phyloP scores from a whole-genome alignment of 2,113 vertebrate species.

The Cinclus mexicanus region DNA sequence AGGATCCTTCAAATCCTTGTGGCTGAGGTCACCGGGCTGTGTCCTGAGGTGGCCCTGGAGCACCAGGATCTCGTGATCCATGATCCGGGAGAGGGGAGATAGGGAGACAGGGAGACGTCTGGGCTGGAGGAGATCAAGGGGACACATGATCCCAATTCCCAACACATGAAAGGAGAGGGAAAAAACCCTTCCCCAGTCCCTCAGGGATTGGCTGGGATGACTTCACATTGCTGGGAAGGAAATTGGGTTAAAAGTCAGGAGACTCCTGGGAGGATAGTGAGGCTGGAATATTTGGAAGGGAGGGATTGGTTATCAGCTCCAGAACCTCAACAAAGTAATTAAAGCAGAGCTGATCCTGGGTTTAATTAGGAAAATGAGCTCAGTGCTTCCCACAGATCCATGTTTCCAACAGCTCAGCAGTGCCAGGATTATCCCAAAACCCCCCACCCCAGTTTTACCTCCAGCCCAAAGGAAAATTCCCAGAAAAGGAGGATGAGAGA shows the following conservation, averaged over 20 bases:
- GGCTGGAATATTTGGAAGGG: neutral
- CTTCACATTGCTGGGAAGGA: neutral
- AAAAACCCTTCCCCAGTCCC: neutral
- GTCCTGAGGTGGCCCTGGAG: neutral
- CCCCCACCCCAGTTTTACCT: neutral
- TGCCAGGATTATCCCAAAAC: neutral
- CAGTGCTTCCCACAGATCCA: neutral
- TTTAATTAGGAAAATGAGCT: neutral
- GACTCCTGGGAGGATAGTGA: neutral
- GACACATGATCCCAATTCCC: neutral
- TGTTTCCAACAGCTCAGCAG: neutral
- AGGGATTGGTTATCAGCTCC: neutral
- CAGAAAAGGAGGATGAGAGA: neutral
- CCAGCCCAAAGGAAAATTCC: neutral
- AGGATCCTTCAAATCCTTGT: neutral
- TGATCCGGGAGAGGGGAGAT: neutral
- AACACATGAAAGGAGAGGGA: neutral
- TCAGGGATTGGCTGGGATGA: neutral
- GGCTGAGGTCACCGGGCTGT: neutral
- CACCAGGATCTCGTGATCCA: neutral
- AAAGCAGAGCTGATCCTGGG: neutral
- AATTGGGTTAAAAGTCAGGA: neutral
- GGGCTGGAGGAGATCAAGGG: constrained; percentile 33
- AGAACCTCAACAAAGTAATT: neutral
- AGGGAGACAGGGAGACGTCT: neutral